Evolutionary conservation across 2,797 vertebrate species (phyloP), one percentile per base, ranked within the genome.

Genomic region (Pteropus rufus): DNA sequence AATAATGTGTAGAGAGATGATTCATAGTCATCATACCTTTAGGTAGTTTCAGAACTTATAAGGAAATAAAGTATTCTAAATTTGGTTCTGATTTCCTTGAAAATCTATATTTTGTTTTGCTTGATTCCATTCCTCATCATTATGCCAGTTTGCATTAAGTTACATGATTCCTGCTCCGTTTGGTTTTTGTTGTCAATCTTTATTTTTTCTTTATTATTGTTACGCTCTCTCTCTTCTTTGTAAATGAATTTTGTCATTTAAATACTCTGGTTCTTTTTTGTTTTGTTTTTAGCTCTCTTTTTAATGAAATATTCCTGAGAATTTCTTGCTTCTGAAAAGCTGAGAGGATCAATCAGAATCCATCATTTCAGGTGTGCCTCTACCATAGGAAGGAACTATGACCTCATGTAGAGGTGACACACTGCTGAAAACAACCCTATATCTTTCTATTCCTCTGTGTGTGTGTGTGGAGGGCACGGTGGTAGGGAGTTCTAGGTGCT

Each of bases 171-270:
- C 94, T 84, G 52, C 75, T 94, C 83, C 79, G 80, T 86, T 95
- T 94, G 89, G 64, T 88, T 70, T 97, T 97, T 95, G 91, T 77
- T 36, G 19, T 92, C 91, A 94, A 88, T 90, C 85, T 94, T 93
- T 80, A 86, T 76, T 95, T 96, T 89, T 90, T 73, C 60, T 69
- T 83, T 95, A 85, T 86, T 93, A n/a, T 56, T 91, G 64, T 91
- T 84, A 72, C 24, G 31, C 41, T 58, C 60, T 58, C 14, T 49
- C 14, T 49, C 14, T 14, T 11, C 70, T 46, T 81, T 91, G 73
- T 64, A 97, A 93, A 84, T 96, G 62, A 60, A 19, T 88, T 93
- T 89, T 90, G 73, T 29, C 73, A 46, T 81, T 88, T 95, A 90
- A 93, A 93, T 52, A 56, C 56, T 77, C 18, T 77, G 44, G 12